Base-by-base conservation (phyloP, 2,888 invertebrate genomes). In the Noctua pronuba region DNA sequence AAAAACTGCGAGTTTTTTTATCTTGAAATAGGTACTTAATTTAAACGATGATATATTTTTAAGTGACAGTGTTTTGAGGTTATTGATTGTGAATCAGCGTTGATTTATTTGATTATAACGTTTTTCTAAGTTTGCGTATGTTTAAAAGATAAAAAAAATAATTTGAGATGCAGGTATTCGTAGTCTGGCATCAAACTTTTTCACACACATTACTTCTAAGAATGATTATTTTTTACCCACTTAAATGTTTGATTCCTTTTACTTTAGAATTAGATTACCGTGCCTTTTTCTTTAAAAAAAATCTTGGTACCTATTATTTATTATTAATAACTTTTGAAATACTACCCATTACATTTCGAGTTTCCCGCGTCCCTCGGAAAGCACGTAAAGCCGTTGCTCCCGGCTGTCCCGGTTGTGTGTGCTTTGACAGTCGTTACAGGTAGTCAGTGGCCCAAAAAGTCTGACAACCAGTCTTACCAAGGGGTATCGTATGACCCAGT, bases 61-160 rank as follows among this genome's bases (percentile, higher is more conserved):
- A 52, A 46, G 58, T 70, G 79, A 66, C 69, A 38, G 3, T 31
- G 10, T 28, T 78, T 52, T 77, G 28, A 31, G 21, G 35, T 83
- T 49, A 65, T 55, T 75, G 38, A 76, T 65, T 80, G 16, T 46
- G 18, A 75, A 49, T 79, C 10, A 7, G 7, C 1, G 4, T 35
- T 65, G 64, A 76, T 82, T 66, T 21, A 82, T 75, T 65, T 75
- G 18, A 24, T 73, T 44, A 65, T 64, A 24, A 18, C 13, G 6
- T 52, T 70, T 21, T 55, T 70, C 16, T 55, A 2, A 58, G 28
- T 7, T 28, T n/a, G n/a, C n/a, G 55, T 55, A 10, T 11, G n/a
- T 46, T 44, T 44, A 16, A 44, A 44, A 44, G 18, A 16, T 18
- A 16, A 18, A 18, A 46, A 18, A 18, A 18, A 6, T 7, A 49